These are phyloP conservation scores for Trigoniulus corallinus DNA, from an alignment of 1,140 invertebrate species.

Conservation along the genomic window DNA sequence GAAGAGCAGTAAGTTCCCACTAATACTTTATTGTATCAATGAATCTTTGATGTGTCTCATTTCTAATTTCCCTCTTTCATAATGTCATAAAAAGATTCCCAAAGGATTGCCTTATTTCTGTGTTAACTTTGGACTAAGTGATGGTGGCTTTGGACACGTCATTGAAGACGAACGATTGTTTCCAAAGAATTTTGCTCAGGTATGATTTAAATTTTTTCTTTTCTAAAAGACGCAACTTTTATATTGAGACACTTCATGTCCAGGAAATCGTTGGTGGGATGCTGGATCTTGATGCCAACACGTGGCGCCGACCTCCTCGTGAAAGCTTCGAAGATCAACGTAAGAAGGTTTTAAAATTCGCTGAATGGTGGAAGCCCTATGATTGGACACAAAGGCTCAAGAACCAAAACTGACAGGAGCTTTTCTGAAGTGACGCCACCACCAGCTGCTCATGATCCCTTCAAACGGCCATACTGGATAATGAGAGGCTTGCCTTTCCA, in stretches of 20 bases:
- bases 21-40: constrained; percentile 3
- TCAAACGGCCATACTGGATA: not conserved
- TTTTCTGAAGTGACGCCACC: not conserved
- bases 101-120: constrained; percentile 89
- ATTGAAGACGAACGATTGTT: constrained; percentile 86
- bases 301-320: constrained; percentile 63
- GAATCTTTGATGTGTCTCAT: not conserved
- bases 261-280: constrained; percentile 91
- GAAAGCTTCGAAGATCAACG: constrained; percentile 53
- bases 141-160: constrained; percentile 83
- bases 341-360: constrained; percentile 46
- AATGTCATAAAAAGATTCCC: constrained; percentile 43
- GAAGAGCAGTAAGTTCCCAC: constrained; percentile 37
- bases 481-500: constrained; percentile 2
- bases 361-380: constrained; percentile 42
- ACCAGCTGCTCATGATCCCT: not conserved
- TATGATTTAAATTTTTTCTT: constrained; percentile 20
- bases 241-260: constrained; percentile 14
- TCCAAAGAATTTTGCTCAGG: constrained; percentile 78
- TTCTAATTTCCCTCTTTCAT: not conserved
- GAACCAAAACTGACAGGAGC: not conserved
- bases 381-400: constrained; percentile 26
- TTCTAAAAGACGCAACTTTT: not conserved
- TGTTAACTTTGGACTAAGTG: constrained; percentile 70
- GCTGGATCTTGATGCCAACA: constrained; percentile 63